Conservation (phyloP, 2,113 vertebrate genomes). For the Esox niger region DNA sequence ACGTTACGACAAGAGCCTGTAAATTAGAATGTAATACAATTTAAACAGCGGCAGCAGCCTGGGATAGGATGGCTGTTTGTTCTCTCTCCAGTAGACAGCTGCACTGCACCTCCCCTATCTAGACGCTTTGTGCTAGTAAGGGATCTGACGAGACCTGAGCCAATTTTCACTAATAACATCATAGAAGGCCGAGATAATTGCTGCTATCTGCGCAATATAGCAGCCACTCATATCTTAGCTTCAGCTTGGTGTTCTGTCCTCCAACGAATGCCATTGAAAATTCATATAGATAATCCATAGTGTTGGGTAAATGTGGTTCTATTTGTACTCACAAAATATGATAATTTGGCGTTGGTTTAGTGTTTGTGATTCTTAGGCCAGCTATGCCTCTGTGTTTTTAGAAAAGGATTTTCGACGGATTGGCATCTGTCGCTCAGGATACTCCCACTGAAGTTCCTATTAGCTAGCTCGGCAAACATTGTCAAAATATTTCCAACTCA, state of each 20-base stretch:
- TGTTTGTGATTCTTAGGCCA: neutral
- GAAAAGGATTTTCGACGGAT: too few relatives aligned
- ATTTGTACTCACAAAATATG: slow-evolving; percentile 40
- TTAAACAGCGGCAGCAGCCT: slow-evolving; percentile 75
- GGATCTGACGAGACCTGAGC: slow-evolving; percentile 45
- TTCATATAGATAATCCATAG: slow-evolving; percentile 33
- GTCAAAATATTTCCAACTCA: too few relatives aligned
- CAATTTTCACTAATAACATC: slow-evolving; percentile 58
- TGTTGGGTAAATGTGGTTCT: slow-evolving; percentile 43
- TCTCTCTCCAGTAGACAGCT: slow-evolving; percentile 58
- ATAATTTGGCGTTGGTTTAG: slow-evolving; percentile 23
- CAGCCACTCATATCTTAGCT: slow-evolving; percentile 45
- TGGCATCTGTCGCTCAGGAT: too few relatives aligned
- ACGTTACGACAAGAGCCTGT: slow-evolving; percentile 80
- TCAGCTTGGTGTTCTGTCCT: slow-evolving; percentile 43
- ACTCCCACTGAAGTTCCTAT: too few relatives aligned
- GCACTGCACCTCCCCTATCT: slow-evolving; percentile 62
- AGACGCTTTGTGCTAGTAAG: slow-evolving; percentile 52
- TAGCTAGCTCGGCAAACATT: too few relatives aligned
- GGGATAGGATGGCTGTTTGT: slow-evolving; percentile 42
- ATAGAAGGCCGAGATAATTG: slow-evolving; percentile 60
- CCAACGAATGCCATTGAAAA: slow-evolving; percentile 52
- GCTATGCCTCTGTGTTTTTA: too few relatives aligned
- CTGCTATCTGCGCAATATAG: slow-evolving; percentile 47
- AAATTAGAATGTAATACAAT: slow-evolving; percentile 96